Base-by-base conservation (phyloP, 2,797 vertebrate species). In the Macrochelys suwanniensis region DNA sequence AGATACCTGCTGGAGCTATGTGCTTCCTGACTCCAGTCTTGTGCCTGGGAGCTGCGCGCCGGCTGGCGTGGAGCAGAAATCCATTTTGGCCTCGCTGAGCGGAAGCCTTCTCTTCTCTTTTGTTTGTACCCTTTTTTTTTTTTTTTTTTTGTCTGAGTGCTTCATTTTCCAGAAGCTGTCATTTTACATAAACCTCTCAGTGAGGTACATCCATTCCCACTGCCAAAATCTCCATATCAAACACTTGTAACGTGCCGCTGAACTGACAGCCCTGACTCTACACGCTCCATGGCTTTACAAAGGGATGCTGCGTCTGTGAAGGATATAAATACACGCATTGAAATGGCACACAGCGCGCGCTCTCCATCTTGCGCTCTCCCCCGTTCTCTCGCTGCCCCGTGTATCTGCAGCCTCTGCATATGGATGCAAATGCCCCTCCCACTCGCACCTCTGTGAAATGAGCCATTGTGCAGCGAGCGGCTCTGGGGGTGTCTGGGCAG, bases 121-220 rank as follows among this genome's bases (percentile, higher is more conserved):
- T 96, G 92, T 96, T 96, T 96, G 92, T 87, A 85, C 87, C 88
- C 80, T 95, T 92, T 94, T 93, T 94, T 96, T 97, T 93, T 94
- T 96, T 97, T 79, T 86, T 87, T 95, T 89, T 28, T 82, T 95
- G 96, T 96, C 94, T 11, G 94, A 97, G 96, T 95, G 97, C 98
- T 98, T 98, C 98, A 92, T 98, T 98, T 98, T 98, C 98, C 97
- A 97, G 98, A 97, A 98, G 97, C 98, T 98, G 98, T 98, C 98
- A 98, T 98, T 98, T 98, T 98, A 97, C 98, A 98, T 98, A 98
- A 98, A 98, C 98, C 93, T 98, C 98, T 98, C 96, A 49, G 97
- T 84, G 96, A 97, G 97, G 98, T 98, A 97, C 98, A 97, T 97
- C 98, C 98, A 97, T 98, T 98, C 98, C 97, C 90, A 90, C 96